These are phyloP conservation scores for Chymomyza amoena DNA, from an alignment of 2,888 invertebrate species.

Conservation along the genomic window DNA sequence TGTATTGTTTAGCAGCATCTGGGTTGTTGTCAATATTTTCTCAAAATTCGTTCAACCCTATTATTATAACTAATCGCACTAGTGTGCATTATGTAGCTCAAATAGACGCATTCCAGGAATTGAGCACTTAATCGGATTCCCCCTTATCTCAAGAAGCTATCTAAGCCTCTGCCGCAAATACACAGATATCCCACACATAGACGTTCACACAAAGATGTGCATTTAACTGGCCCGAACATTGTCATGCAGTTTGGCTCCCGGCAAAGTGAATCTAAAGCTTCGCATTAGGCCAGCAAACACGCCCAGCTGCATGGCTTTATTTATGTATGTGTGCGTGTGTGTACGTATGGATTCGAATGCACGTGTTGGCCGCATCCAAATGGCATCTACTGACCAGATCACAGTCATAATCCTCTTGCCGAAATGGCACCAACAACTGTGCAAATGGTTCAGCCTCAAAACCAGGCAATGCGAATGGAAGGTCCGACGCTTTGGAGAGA, in stretches of 20 bases:
- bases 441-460: constrained; percentile 15
- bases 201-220: neutral
- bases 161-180: neutral
- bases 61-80: no score
- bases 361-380: constrained; percentile 10
- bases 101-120: no score
- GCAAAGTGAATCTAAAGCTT: constrained; percentile 66
- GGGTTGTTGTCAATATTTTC: no score
- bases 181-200: constrained; percentile 8
- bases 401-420: constrained; percentile 66
- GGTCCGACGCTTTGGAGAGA: neutral
- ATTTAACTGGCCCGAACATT: neutral
- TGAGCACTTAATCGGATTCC: no score
- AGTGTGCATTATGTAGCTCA: no score
- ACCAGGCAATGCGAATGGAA: constrained; percentile 29
- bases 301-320: constrained; percentile 10
- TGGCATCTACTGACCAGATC: constrained; percentile 57
- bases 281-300: constrained; percentile 13
- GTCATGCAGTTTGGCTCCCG: constrained; percentile 18
- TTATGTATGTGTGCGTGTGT: no score
- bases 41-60: no score
- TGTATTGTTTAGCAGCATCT: no score
- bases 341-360: neutral
- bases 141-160: no score
- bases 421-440: constrained; percentile 38